Evolutionary conservation across 2,113 vertebrate species (phyloP).

Genomic region (Mesitornis unicolor): DNA sequence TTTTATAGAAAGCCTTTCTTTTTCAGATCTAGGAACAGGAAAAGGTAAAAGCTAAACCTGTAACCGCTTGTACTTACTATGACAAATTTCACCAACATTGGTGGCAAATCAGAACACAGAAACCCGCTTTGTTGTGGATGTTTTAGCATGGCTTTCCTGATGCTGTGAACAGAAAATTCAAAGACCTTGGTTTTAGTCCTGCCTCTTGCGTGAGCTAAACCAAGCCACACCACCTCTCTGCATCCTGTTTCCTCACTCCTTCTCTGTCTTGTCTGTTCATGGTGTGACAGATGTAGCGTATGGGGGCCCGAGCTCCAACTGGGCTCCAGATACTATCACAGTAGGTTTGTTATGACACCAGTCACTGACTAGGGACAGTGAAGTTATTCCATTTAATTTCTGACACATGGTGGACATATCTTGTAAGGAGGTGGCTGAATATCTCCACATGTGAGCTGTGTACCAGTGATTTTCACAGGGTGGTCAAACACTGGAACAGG

Average conservation of each 20-base stretch:
- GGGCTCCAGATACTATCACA: background rate
- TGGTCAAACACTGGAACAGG: background rate
- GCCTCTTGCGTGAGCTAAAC: background rate
- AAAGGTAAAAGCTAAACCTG: background rate
- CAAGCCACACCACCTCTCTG: background rate
- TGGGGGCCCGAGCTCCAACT: background rate
- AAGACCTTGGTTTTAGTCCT: background rate
- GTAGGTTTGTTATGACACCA: background rate
- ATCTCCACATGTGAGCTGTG: background rate
- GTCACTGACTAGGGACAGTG: background rate
- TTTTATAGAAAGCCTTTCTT: background rate
- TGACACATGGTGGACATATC: background rate
- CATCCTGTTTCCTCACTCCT: background rate
- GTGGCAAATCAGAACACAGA: rapidly evolving
- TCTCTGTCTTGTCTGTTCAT: background rate
- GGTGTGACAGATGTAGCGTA: background rate
- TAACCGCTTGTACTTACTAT: background rate
- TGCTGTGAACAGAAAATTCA: background rate
- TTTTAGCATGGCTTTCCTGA: background rate
- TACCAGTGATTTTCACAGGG: background rate
- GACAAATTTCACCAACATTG: background rate
- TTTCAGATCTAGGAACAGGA: background rate
- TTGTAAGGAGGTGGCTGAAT: background rate
- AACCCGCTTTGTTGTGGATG: background rate
- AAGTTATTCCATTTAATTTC: background rate